phyloP scores from a whole-genome alignment of 1,140 invertebrate genomes.

The Trialeurodes vaporariorum region DNA sequence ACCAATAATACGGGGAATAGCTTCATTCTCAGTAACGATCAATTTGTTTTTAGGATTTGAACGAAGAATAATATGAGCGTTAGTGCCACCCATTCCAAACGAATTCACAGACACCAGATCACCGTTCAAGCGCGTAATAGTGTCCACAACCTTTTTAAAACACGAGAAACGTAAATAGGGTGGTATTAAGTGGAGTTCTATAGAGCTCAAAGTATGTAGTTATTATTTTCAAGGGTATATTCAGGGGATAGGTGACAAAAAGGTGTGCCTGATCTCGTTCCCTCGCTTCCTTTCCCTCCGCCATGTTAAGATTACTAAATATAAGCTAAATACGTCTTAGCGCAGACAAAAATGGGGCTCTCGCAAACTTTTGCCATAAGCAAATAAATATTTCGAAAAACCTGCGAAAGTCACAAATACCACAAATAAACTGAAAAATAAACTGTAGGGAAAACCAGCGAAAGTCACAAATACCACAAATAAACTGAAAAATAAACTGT shows the following conservation, averaged over 20 bases:
- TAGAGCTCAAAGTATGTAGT: not conserved
- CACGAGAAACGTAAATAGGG: not conserved
- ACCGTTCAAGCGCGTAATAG: conserved; percentile 42
- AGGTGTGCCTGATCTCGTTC: too few relatives aligned
- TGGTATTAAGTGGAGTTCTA: not conserved
- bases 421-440: too few relatives aligned
- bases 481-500: too few relatives aligned
- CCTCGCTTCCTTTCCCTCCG: too few relatives aligned
- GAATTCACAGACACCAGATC: conserved; percentile 52
- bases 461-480: too few relatives aligned
- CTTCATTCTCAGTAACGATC: conserved; percentile 13
- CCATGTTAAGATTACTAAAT: not conserved
- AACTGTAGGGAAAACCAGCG: too few relatives aligned
- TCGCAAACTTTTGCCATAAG: too few relatives aligned
- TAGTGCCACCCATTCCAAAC: conserved; percentile 56
- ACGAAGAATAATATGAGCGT: conserved; percentile 48
- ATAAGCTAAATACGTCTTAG: not conserved
- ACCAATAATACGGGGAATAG: conserved; percentile 24
- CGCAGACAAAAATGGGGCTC: too few relatives aligned
- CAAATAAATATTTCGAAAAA: too few relatives aligned
- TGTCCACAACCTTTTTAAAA: conserved; percentile 37
- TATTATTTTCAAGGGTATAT: not conserved
- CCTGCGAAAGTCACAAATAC: too few relatives aligned
- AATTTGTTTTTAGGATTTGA: conserved; percentile 29
- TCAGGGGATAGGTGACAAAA: too few relatives aligned